Percentiles rank a stretch among this genome's conserved stretches.
phyloP scores from a whole-genome alignment of 1,140 invertebrate species.

The Drosophila willistoni region DNA sequence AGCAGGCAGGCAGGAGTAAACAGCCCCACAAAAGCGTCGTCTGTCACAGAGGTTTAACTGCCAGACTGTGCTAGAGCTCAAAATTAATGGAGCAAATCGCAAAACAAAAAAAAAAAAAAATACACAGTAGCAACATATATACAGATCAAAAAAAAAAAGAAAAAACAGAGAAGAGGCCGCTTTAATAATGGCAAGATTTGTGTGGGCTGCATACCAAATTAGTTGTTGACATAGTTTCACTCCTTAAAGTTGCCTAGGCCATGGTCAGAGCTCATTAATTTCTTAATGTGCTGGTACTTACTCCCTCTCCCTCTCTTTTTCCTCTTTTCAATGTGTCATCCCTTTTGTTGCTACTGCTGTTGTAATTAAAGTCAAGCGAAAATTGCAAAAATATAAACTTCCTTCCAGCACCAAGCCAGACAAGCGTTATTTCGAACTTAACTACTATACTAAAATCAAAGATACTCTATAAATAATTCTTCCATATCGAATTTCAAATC shows the following conservation, averaged over 20 bases:
- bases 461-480: neutral
- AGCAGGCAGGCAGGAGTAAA: slow-evolving; percentile 37
- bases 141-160: neutral
- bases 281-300: slow-evolving; percentile 37
- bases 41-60: slow-evolving; percentile 64
- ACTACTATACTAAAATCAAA: neutral
- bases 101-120: slow-evolving; percentile 16
- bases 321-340: slow-evolving; percentile 14
- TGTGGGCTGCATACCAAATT: slow-evolving; percentile 73
- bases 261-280: slow-evolving; percentile 61
- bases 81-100: slow-evolving; percentile 75
- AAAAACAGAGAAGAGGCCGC: slow-evolving; percentile 22
- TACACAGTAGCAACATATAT: slow-evolving; percentile 56
- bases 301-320: slow-evolving; percentile 15
- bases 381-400: slow-evolving; percentile 73
- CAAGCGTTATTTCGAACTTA: neutral
- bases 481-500: too few species aligned
- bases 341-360: slow-evolving; percentile 20
- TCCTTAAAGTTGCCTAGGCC: slow-evolving; percentile 32
- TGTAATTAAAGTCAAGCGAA: slow-evolving; percentile 62
- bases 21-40: slow-evolving; percentile 35
- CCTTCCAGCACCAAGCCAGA: slow-evolving; percentile 22
- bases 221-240: slow-evolving; percentile 39
- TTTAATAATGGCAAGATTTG: slow-evolving; percentile 79
- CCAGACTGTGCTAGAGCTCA: slow-evolving; percentile 36